Percentiles rank a stretch among this genome's conserved stretches.
phyloP scores from a whole-genome alignment of 2,888 invertebrate genomes.

The Schizotus pectinicornis region DNA sequence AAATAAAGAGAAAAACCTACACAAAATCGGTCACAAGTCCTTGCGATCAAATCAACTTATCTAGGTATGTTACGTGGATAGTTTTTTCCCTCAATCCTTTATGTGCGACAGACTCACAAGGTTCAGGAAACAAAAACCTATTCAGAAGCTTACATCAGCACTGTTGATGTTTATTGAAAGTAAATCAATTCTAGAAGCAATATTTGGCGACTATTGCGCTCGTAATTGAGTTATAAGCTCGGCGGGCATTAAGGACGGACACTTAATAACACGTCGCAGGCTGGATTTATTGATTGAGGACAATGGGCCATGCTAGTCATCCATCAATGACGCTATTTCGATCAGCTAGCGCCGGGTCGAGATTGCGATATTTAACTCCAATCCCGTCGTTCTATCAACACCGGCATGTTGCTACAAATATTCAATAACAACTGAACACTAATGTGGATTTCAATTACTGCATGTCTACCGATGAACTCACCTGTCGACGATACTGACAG shows the following conservation, averaged over 20 bases:
- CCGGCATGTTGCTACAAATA: neutral
- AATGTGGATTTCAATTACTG: too few species aligned
- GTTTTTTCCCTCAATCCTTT: too few species aligned
- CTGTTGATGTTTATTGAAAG: conserved; percentile 9
- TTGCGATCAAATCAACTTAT: too few species aligned
- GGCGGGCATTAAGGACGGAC: conserved; percentile 16
- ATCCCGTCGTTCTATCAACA: neutral
- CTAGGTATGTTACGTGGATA: too few species aligned
- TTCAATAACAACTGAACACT: too few species aligned
- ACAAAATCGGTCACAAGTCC: too few species aligned
- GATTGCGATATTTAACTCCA: neutral
- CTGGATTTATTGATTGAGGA: conserved; percentile 25
- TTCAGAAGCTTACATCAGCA: neutral
- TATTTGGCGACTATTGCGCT: conserved; percentile 7
- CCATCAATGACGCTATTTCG: conserved; percentile 19
- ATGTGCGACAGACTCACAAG: neutral
- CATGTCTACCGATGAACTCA: too few species aligned
- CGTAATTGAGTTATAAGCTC: conserved; percentile 23
- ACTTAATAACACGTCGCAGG: conserved; percentile 18
- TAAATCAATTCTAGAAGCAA: conserved; percentile 9
- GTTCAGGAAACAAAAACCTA: conserved; percentile 1
- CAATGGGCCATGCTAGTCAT: conserved; percentile 15
- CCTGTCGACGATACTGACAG: too few species aligned
- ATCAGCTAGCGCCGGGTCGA: neutral
- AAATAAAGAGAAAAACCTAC: too few species aligned